Evolutionary conservation across 2,797 vertebrate genomes (phyloP).

Genomic region (Cyprinella venusta): DNA sequence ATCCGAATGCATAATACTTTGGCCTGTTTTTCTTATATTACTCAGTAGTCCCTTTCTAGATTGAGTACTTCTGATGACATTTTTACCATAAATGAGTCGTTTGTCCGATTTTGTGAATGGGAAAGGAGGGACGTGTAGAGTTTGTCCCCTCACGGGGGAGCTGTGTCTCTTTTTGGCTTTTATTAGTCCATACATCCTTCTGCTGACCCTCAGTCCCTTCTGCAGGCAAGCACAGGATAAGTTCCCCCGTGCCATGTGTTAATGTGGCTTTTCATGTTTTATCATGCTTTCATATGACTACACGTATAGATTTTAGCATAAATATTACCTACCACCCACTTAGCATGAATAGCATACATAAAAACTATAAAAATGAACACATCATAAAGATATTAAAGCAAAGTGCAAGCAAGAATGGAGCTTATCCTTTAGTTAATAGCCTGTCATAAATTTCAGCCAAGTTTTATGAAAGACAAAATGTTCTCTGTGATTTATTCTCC

Average conservation of each 20-base stretch:
- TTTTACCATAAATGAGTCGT: slow-evolving; percentile 10
- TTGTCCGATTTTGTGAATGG: slow-evolving; percentile 27
- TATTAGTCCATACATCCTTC: background rate
- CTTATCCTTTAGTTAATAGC: background rate
- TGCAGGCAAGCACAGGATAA: background rate
- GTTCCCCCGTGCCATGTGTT: background rate
- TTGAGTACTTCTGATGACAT: background rate
- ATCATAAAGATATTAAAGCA: background rate
- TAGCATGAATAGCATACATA: background rate
- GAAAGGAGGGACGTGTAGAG: background rate
- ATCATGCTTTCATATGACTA: background rate
- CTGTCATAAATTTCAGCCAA: background rate
- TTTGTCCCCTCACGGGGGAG: slow-evolving; percentile 53
- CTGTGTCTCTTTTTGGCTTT: slow-evolving; percentile 47
- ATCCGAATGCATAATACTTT: background rate
- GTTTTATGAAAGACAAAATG: background rate
- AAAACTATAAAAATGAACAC: background rate
- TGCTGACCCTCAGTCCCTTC: background rate
- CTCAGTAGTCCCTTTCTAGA: slow-evolving; percentile 10
- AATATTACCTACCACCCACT: background rate
- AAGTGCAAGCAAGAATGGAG: background rate
- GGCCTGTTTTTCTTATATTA: background rate
- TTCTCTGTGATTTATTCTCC: background rate
- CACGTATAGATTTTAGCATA: background rate
- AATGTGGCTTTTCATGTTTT: background rate